Percentiles rank a stretch among this genome's conserved stretches.
Evolutionary conservation across 1,140 invertebrate species (phyloP).

Genomic region (Drosophila suzukii): DNA sequence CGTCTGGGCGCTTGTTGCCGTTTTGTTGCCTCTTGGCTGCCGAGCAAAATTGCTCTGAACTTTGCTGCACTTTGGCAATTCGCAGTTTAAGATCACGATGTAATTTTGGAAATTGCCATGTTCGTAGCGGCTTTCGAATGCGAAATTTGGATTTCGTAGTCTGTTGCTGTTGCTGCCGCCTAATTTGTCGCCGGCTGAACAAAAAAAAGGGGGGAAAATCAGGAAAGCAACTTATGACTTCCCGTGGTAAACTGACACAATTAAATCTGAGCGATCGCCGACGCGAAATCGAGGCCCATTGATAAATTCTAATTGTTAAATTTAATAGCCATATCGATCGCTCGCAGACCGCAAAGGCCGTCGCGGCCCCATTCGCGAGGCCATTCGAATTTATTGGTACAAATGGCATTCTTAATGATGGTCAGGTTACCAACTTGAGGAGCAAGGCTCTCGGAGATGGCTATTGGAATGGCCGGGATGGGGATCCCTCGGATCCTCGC

Average conservation of each 20-base stretch:
- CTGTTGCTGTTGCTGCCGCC: conserved; percentile 30
- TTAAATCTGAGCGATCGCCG: conserved; percentile 58
- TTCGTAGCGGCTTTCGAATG: conserved; percentile 57
- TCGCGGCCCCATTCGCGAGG: conserved; percentile 27
- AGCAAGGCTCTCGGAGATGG: conserved; percentile 11
- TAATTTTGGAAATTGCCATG: conserved; percentile 84
- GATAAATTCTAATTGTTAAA: conserved; percentile 84
- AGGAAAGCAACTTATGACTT: conserved; percentile 60
- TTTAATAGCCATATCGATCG: conserved; percentile 83
- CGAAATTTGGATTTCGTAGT: conserved; percentile 28
- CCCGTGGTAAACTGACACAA: conserved; percentile 61
- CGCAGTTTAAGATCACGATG: conserved; percentile 83
- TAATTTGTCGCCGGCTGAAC: conserved; percentile 64
- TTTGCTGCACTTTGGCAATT: conserved; percentile 81
- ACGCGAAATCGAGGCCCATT: conserved; percentile 46
- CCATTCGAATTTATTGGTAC: conserved; percentile 82
- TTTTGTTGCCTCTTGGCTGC: conserved; percentile 58
- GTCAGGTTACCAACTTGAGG: conserved; percentile 47
- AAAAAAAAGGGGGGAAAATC: neutral
- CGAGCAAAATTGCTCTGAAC: conserved; percentile 82
- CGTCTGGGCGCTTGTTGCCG: conserved; percentile 63
- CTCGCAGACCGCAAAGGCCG: conserved; percentile 33
- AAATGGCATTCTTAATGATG: conserved; percentile 81
- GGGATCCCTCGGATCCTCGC: conserved; percentile 20
- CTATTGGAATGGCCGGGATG: conserved; percentile 14